phyloP scores from a whole-genome alignment of 1,140 invertebrate species.

The Dufourea novaeangliae region DNA sequence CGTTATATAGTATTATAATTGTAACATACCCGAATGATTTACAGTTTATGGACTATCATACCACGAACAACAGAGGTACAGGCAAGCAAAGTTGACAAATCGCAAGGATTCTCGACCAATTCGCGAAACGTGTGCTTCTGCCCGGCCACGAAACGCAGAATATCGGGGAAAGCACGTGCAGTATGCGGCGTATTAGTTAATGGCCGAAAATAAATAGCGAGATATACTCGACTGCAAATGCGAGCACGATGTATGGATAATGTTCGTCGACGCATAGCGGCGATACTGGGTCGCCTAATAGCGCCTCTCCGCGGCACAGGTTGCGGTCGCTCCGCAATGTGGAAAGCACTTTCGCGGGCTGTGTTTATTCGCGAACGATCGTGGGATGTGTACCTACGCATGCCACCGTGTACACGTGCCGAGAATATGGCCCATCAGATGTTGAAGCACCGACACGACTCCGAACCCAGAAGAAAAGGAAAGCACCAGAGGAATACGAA shows the following conservation, averaged over 20 bases:
- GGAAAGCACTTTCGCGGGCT: not conserved
- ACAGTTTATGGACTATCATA: too few relatives aligned
- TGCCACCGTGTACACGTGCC: not conserved
- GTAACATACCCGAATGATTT: too few relatives aligned
- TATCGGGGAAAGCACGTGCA: not conserved
- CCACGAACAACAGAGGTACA: not conserved
- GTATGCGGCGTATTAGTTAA: constrained; percentile 13
- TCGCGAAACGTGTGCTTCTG: not conserved
- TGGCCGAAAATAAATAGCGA: not conserved
- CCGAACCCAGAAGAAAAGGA: not conserved
- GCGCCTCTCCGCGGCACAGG: not conserved
- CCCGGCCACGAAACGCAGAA: not conserved
- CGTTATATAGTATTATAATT: too few relatives aligned
- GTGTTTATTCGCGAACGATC: constrained; percentile 9
- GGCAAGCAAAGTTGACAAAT: not conserved
- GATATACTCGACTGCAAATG: not conserved
- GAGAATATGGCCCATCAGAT: not conserved
- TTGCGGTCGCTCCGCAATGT: not conserved
- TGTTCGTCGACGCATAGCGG: not conserved
- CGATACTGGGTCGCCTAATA: not conserved
- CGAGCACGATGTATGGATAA: not conserved
- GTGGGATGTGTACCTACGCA: not conserved
- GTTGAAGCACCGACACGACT: not conserved
- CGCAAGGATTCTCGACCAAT: not conserved
- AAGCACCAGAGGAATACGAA: not conserved